A percentile compares a stretch with the other conserved stretches of the same genome.
Evolutionary conservation across 2,888 invertebrate species (phyloP).

Genomic region (Hyposoter dolosus): DNA sequence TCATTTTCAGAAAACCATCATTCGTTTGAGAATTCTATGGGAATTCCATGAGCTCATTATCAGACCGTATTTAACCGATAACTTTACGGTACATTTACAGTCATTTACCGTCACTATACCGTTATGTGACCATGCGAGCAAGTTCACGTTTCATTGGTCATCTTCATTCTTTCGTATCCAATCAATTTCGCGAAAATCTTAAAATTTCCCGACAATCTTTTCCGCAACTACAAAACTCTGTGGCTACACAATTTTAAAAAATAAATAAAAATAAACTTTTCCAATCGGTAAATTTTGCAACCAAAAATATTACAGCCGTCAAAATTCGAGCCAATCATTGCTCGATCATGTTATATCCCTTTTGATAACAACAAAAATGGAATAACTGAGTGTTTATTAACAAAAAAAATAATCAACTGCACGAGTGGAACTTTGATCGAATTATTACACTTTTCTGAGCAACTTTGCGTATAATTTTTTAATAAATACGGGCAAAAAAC

Average conservation of each 20-base stretch:
- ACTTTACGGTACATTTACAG: constrained; percentile 30
- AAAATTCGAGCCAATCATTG: background rate
- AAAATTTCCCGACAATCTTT: background rate
- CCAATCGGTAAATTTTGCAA: background rate
- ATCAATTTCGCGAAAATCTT: background rate
- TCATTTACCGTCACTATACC: constrained; percentile 20
- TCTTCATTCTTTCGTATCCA: background rate
- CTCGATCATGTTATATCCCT: background rate
- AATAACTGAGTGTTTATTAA: too few relatives aligned
- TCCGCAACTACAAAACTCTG: background rate
- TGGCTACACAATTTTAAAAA: background rate
- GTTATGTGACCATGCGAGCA: constrained; percentile 19
- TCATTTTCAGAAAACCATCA: background rate
- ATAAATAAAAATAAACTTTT: background rate
- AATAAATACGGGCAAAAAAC: too few relatives aligned
- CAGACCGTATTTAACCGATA: background rate
- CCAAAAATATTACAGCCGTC: background rate
- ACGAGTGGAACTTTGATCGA: background rate
- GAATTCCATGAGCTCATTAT: background rate
- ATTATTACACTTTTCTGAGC: background rate
- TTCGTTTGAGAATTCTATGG: background rate
- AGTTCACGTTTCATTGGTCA: constrained; percentile 9
- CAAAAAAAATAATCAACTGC: too few relatives aligned
- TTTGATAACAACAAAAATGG: too few relatives aligned
- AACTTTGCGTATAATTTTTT: too few relatives aligned